Evolutionary conservation across 2,797 vertebrate species (phyloP).

Genomic region (Pantherophis alleghaniensis): DNA sequence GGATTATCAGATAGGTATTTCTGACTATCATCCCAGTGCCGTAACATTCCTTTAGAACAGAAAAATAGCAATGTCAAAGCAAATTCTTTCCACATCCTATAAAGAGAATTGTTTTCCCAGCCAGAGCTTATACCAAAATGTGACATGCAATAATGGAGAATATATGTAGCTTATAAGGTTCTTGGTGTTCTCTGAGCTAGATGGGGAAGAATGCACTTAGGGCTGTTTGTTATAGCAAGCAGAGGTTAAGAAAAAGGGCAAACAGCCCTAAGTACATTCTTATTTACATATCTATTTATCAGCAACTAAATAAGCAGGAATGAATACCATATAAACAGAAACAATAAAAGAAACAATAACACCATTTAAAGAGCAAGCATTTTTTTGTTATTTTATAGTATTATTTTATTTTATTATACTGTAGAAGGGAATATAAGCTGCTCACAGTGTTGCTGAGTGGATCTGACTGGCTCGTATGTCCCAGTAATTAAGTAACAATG

Average conservation of each 20-base stretch:
- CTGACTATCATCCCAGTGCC: conserved; percentile 92
- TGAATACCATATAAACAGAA: background rate
- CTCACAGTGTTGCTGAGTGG: background rate
- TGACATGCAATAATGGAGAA: background rate
- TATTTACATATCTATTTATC: background rate
- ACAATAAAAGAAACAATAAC: background rate
- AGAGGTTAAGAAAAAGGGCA: background rate
- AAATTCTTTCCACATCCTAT: background rate
- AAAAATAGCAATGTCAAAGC: background rate
- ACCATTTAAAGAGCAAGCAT: background rate
- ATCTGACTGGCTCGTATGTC: background rate
- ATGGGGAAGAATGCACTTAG: background rate
- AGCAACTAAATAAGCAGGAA: background rate
- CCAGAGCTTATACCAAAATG: background rate
- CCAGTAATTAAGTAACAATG: background rate
- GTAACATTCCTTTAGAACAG: conserved; percentile 76
- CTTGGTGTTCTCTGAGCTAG: background rate
- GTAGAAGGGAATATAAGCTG: background rate
- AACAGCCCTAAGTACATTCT: background rate
- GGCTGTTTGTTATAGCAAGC: background rate
- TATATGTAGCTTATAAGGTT: background rate
- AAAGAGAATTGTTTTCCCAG: background rate
- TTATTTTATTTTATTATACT: background rate
- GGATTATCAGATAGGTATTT: conserved; percentile 85
- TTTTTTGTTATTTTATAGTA: background rate